Conservation (phyloP, 2,113 vertebrate species). For the Rhabdomys dilectus region DNA sequence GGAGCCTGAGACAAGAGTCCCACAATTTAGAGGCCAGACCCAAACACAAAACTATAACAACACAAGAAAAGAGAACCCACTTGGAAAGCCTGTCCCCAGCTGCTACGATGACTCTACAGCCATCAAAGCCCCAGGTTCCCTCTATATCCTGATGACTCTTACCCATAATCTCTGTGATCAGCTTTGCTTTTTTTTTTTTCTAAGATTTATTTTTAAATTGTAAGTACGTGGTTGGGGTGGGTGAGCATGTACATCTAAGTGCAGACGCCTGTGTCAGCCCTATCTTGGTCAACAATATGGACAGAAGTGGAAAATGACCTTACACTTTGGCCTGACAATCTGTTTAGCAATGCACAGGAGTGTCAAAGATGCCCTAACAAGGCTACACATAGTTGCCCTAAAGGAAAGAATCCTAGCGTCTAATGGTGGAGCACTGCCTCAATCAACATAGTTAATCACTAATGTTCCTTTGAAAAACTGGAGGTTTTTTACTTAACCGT, state of each 20-base stretch:
- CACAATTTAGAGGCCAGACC: not conserved
- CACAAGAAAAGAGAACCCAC: not conserved
- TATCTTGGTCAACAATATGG: fast-evolving
- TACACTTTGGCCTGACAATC: not conserved
- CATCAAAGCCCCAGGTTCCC: not conserved
- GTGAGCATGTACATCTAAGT: not conserved
- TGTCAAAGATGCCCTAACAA: not conserved
- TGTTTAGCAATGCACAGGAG: not conserved
- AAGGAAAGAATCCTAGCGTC: not conserved
- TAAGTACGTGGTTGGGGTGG: not conserved
- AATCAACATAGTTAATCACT: not conserved
- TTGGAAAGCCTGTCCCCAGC: not conserved
- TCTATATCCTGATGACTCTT: not conserved
- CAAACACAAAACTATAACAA: not conserved
- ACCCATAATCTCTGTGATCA: not conserved
- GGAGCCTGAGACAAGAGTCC: not conserved
- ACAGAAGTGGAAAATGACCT: not conserved
- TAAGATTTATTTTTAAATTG: not conserved
- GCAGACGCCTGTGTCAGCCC: not conserved
- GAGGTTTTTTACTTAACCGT: not conserved
- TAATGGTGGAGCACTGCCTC: not conserved
- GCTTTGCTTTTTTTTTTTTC: not conserved
- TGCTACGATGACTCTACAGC: too few species aligned
- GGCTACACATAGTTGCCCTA: not conserved
- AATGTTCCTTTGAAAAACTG: too few species aligned